phyloP scores from a whole-genome alignment of 2,888 invertebrate genomes.

The Pseudococcus longispinus region DNA sequence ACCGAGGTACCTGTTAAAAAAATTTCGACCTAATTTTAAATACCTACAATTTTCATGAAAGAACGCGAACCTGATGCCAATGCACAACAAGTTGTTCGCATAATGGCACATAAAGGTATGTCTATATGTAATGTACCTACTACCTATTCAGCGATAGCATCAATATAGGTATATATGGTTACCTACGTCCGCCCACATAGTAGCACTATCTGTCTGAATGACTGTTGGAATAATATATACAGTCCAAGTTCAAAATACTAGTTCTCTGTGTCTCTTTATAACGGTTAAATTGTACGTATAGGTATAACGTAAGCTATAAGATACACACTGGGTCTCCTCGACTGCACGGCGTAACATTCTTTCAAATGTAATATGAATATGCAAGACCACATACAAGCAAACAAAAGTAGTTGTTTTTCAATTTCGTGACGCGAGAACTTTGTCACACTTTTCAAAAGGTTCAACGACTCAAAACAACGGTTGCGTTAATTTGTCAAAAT shows the following conservation, averaged over 20 bases:
- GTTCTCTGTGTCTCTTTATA: slow-evolving; percentile 44
- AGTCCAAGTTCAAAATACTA: slow-evolving; percentile 54
- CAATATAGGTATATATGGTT: neutral
- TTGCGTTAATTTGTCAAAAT: slow-evolving; percentile 3
- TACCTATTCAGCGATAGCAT: slow-evolving; percentile 30
- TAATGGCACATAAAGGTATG: slow-evolving; percentile 5
- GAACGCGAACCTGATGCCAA: neutral
- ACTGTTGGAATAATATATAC: slow-evolving; percentile 48
- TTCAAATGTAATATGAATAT: slow-evolving; percentile 50
- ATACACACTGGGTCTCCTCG: neutral
- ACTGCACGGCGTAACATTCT: slow-evolving; percentile 30
- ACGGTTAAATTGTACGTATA: slow-evolving; percentile 42
- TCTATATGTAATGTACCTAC: neutral
- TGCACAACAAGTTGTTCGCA: neutral
- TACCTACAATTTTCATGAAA: neutral
- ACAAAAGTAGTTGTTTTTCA: slow-evolving; percentile 48
- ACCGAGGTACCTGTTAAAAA: neutral
- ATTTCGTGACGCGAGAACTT: slow-evolving; percentile 50
- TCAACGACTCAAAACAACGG: slow-evolving; percentile 41
- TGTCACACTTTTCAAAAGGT: slow-evolving; percentile 52
- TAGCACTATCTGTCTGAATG: slow-evolving; percentile 49
- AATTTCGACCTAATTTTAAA: slow-evolving; percentile 7
- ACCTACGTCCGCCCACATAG: slow-evolving; percentile 43
- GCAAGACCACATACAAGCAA: slow-evolving; percentile 38
- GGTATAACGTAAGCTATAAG: slow-evolving; percentile 32